These are phyloP conservation scores for Pteronotus mesoamericanus DNA, from an alignment of 2,797 vertebrate genomes.

Conservation along the genomic window DNA sequence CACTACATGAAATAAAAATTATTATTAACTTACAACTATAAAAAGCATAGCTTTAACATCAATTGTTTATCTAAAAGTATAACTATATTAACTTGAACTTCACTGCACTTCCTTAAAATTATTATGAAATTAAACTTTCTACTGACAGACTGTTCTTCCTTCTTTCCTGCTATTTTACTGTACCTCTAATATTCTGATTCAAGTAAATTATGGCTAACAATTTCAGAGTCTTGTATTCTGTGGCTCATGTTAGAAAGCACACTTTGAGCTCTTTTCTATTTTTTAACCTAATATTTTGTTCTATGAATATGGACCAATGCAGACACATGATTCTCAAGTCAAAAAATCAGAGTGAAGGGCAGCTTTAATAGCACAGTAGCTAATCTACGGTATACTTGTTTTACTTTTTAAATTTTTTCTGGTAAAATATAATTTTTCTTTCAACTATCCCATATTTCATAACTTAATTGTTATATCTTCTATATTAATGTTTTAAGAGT, in stretches of 20 bases:
- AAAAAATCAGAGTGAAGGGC: neutral
- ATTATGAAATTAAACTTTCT: slow-evolving; percentile 1
- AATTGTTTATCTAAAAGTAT: neutral
- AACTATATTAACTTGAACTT: neutral
- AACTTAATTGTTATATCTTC: neutral
- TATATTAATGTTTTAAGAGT: neutral
- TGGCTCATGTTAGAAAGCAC: neutral
- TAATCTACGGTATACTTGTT: neutral
- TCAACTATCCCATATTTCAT: neutral
- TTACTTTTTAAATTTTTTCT: neutral
- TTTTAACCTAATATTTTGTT: neutral
- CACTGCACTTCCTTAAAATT: neutral
- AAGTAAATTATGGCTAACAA: neutral
- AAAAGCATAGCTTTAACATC: neutral
- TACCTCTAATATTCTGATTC: neutral
- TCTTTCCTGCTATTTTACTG: neutral
- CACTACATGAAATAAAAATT: neutral
- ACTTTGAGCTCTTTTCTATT: neutral
- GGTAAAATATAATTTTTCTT: neutral
- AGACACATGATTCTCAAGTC: neutral
- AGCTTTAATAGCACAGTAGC: neutral
- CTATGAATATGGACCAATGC: neutral
- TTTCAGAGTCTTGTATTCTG: neutral
- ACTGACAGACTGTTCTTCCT: neutral
- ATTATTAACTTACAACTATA: neutral